These are phyloP conservation scores for Drosophila nr. medialis DNA, from an alignment of 2,888 invertebrate genomes.

Conservation along the genomic window DNA sequence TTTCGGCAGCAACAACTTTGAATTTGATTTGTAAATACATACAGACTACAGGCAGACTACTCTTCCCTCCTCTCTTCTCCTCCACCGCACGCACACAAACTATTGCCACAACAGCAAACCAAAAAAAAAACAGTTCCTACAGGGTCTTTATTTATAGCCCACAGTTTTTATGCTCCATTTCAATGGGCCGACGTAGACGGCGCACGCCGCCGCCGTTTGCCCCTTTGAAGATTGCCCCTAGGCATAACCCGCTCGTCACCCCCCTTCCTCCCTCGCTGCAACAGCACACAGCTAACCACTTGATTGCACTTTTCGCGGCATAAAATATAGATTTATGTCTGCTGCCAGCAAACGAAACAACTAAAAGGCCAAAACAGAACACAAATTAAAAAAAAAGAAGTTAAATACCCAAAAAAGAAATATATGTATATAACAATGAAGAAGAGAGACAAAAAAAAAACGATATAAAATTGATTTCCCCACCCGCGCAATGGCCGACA, in stretches of 20 bases:
- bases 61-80: neutral
- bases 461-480: slow-evolving; percentile 76
- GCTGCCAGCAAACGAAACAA: slow-evolving; percentile 23
- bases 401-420: slow-evolving; percentile 22
- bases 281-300: slow-evolving; percentile 60
- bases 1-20: slow-evolving; percentile 70
- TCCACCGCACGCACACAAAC: slow-evolving; percentile 3
- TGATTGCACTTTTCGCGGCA: slow-evolving; percentile 79
- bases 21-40: slow-evolving; percentile 74
- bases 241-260: neutral
- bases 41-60: slow-evolving; percentile 4
- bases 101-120: slow-evolving; percentile 25
- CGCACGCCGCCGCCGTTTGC: slow-evolving; percentile 49
- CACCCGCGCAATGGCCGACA: slow-evolving; percentile 75
- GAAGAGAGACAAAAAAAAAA: slow-evolving; percentile 39
- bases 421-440: slow-evolving; percentile 8
- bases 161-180: slow-evolving; percentile 79
- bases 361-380: slow-evolving; percentile 15
- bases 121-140: slow-evolving; percentile 47
- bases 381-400: slow-evolving; percentile 17
- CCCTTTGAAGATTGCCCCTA: slow-evolving; percentile 72
- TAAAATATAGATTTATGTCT: slow-evolving; percentile 76
- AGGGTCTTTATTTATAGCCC: slow-evolving; percentile 76
- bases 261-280: slow-evolving; percentile 10
- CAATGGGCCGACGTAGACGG: slow-evolving; percentile 69